These are phyloP conservation scores for Dicycla oo DNA, from an alignment of 2,888 invertebrate genomes.

Conservation along the genomic window DNA sequence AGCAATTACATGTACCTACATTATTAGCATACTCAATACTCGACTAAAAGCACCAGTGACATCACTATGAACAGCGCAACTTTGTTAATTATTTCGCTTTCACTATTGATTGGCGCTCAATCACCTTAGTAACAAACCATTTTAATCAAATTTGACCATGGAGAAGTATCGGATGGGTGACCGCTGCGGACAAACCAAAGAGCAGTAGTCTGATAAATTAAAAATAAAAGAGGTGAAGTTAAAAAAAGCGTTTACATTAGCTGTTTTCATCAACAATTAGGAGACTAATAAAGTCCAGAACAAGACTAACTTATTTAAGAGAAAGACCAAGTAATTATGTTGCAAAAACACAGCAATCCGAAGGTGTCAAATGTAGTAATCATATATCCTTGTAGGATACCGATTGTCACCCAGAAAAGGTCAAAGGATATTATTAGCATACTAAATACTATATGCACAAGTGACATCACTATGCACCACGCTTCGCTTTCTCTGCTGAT, in stretches of 20 bases:
- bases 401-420: not conserved
- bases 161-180: conserved; percentile 17
- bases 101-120: conserved; percentile 41
- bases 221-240: not conserved
- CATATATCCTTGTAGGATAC: not conserved
- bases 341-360: not conserved
- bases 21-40: conserved; percentile 39
- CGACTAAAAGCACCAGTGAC: conserved; percentile 25
- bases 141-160: conserved; percentile 20
- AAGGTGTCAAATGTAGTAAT: not conserved
- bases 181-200: not conserved
- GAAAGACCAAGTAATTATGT: not conserved
- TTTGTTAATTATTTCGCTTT: conserved; percentile 44
- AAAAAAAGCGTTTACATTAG: not conserved
- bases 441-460: conserved; percentile 5
- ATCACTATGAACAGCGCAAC: conserved; percentile 16
- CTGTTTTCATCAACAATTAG: not conserved
- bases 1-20: conserved; percentile 43
- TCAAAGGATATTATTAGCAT: conserved; percentile 17
- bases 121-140: conserved; percentile 5
- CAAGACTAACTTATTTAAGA: not conserved
- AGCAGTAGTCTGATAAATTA: not conserved
- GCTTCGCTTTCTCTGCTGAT: conserved; percentile 67
- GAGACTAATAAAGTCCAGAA: not conserved
- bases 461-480: conserved; percentile 27